Evolutionary conservation across 2,888 invertebrate species (phyloP), one percentile per base, ranked within the genome.

Genomic region (Agrotis clavis): DNA sequence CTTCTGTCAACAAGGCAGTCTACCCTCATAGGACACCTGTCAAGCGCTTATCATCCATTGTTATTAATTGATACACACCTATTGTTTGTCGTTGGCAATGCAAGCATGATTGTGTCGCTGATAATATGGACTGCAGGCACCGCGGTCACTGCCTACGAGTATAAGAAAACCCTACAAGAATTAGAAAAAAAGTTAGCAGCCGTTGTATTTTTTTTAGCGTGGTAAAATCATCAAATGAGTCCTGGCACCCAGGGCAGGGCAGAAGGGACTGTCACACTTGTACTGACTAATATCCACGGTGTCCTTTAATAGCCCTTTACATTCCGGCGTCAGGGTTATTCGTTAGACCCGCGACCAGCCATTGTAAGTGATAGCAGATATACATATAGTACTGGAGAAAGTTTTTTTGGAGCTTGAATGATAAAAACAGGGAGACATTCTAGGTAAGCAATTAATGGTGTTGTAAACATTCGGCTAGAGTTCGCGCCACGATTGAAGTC

Each of bases 31-130:
- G 57, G 57, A 63, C 11, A 48, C 45, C 11, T 57, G 30, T 16
- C 81, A 48, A n/a, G 2, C 25, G 62, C 25, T 51, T 68, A 62
- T 51, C 53, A 50, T 18, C 48, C 57, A 81, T 80, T 81, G 77
- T 69, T 68, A 62, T 35, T 51, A 21, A 51, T 25, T 56, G 48
- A 59, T 63, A 47, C 25, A 25, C 54, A 63, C 18, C 59, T 56
- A 81, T 81, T 67, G 77, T 67, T 70, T 41, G 30, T 66, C 41
- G 25, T 48, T 19, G 19, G 50, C 25, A 48, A 2, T 60, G 60
- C 48, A n/a, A n/a, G 11, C 14, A 21, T 21, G 59, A 45, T 62
- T 4, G 25, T 67, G 60, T 80, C 41, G 59, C 47, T 47, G 25
- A 14, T 61, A 78, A 48, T 30, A 19, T 47, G 48, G 21, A 54